phyloP scores from a whole-genome alignment of 1,140 invertebrate genomes.

The Lepidurus arcticus region DNA sequence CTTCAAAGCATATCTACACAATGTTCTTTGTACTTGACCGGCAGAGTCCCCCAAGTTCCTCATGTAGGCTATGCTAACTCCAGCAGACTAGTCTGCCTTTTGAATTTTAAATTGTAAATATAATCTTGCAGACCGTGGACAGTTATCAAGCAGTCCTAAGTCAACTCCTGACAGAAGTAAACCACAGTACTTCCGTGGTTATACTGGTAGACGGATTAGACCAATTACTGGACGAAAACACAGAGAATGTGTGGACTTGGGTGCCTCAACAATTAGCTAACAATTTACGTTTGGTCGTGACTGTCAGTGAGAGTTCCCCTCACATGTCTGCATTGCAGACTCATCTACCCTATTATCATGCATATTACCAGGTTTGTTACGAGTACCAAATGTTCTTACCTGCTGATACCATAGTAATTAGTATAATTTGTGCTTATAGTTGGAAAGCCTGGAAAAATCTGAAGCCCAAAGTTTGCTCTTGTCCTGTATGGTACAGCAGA shows the following conservation, averaged over 20 bases:
- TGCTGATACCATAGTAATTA: no score
- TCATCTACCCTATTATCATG: not conserved
- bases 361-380: not conserved
- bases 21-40: conserved; percentile 53
- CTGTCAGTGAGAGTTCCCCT: conserved; percentile 54
- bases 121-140: conserved; percentile 17
- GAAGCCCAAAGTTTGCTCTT: conserved; percentile 52
- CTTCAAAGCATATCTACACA: conserved; percentile 62
- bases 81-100: not conserved
- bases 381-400: not conserved
- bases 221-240: conserved; percentile 31
- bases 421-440: conserved; percentile 39
- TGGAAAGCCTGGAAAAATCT: conserved; percentile 48
- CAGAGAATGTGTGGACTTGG: conserved; percentile 49
- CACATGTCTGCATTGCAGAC: not conserved
- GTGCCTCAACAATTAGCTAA: conserved; percentile 59
- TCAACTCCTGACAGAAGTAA: conserved; percentile 27
- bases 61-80: conserved; percentile 47
- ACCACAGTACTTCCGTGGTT: conserved; percentile 23
- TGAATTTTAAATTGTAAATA: not conserved
- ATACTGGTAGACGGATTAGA: conserved; percentile 32
- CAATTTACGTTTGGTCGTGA: conserved; percentile 65
- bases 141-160: conserved; percentile 35
- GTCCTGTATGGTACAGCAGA: conserved; percentile 54
- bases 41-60: conserved; percentile 53